phyloP scores from a whole-genome alignment of 2,888 invertebrate genomes.

The Tupiocoris notatus region DNA sequence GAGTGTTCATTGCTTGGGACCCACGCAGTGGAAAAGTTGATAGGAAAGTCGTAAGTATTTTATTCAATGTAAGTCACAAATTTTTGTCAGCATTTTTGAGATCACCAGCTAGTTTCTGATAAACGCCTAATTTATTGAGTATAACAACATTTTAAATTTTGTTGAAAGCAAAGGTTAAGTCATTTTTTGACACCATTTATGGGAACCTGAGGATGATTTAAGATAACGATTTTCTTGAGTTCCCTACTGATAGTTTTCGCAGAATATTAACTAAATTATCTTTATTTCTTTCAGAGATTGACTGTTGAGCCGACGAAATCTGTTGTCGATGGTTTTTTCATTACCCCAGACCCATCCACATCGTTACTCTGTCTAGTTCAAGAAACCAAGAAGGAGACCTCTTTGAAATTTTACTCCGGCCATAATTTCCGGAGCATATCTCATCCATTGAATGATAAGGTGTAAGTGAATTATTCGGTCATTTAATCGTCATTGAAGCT shows the following conservation, averaged over 20 bases:
- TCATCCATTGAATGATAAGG: slow-evolving; percentile 18
- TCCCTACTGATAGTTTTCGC: no score
- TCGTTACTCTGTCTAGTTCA: slow-evolving; percentile 2
- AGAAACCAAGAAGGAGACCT: neutral
- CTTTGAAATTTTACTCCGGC: slow-evolving; percentile 13
- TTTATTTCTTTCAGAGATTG: slow-evolving; percentile 14
- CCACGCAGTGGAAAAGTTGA: slow-evolving; percentile 57
- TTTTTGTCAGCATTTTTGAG: no score
- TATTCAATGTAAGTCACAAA: neutral
- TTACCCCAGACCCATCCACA: neutral
- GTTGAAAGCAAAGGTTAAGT: no score
- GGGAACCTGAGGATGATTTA: no score
- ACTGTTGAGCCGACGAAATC: neutral
- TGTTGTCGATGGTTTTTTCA: slow-evolving; percentile 25
- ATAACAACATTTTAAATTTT: neutral
- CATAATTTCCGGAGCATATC: slow-evolving; percentile 9
- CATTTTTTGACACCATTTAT: no score
- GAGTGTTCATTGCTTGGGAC: slow-evolving; percentile 62
- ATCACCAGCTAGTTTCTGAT: neutral
- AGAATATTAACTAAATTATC: neutral
- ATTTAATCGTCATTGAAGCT: no score
- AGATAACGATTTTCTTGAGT: no score
- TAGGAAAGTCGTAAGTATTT: slow-evolving; percentile 55
- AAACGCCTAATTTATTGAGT: neutral
- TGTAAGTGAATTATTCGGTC: slow-evolving; percentile 21